Evolutionary conservation across 1,140 invertebrate species (phyloP).

Genomic region (Chironomus striatipennis): DNA sequence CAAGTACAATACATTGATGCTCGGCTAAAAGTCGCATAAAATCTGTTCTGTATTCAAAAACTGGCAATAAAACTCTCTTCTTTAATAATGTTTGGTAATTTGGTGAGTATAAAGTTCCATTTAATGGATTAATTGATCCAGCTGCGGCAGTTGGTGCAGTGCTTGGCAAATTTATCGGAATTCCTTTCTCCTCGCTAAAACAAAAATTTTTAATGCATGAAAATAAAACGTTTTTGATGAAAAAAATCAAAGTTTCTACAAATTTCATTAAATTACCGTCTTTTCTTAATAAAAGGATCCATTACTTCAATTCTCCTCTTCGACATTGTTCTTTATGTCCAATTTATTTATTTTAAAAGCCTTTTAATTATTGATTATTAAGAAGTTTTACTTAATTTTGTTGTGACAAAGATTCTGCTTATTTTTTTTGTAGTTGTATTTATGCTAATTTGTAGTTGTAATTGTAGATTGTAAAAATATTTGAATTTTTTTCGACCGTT

Average conservation of each 20-base stretch:
- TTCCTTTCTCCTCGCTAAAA: constrained; percentile 41
- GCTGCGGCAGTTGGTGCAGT: constrained; percentile 42
- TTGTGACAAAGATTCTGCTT: no score
- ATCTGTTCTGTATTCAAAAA: constrained; percentile 95
- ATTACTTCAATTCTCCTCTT: constrained; percentile 74
- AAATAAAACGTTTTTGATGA: constrained; percentile 29
- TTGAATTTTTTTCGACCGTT: no score
- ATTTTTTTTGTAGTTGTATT: no score
- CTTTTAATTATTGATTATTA: no score
- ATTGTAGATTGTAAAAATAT: no score
- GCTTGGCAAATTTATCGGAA: constrained; percentile 24
- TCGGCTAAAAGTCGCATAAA: constrained; percentile 87
- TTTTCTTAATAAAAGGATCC: constrained; percentile 69
- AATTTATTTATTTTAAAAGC: no score
- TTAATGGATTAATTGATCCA: constrained; percentile 58
- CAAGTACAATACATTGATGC: constrained; percentile 39
- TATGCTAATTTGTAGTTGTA: no score
- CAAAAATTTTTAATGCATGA: no score
- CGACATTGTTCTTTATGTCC: constrained; percentile 49
- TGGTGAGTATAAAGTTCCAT: constrained; percentile 65
- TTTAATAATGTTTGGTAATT: constrained; percentile 76
- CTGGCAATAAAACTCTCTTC: constrained; percentile 86
- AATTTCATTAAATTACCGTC: constrained; percentile 47
- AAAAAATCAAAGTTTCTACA: constrained; percentile 26
- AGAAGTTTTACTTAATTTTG: no score